Conservation (phyloP, 2,888 invertebrate species). For the Cantharis lateralis region DNA sequence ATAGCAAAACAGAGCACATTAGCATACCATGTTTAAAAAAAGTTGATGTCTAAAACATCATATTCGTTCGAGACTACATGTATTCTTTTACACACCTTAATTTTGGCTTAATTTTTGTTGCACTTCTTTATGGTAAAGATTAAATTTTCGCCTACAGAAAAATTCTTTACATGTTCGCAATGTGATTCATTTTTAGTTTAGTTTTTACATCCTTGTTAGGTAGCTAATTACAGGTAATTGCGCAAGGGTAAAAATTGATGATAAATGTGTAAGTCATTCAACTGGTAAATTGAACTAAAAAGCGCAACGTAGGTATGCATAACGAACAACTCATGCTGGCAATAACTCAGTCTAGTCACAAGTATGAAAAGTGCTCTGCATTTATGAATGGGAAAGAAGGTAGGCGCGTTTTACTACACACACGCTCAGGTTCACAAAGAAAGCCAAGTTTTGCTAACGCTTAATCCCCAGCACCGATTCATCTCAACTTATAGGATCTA, state of each 20-base stretch:
- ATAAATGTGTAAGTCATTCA: background rate
- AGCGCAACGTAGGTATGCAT: background rate
- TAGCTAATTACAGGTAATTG: background rate
- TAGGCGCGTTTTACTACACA: slow-evolving; percentile 35
- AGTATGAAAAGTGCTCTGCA: slow-evolving; percentile 36
- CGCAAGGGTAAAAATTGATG: slow-evolving; percentile 9
- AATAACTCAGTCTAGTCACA: slow-evolving; percentile 32
- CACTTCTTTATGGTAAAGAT: slow-evolving; percentile 26
- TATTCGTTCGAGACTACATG: slow-evolving; percentile 9
- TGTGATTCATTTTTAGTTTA: slow-evolving; percentile 20
- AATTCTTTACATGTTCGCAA: slow-evolving; percentile 22
- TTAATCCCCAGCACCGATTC: slow-evolving; percentile 1
- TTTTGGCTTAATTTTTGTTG: slow-evolving; percentile 25
- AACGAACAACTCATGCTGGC: slow-evolving; percentile 11
- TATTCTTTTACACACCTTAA: slow-evolving; percentile 27
- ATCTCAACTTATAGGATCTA: background rate
- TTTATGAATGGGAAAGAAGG: slow-evolving; percentile 39
- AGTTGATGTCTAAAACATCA: slow-evolving; percentile 13
- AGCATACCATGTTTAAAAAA: slow-evolving; percentile 8
- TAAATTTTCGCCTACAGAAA: slow-evolving; percentile 26
- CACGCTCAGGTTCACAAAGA: slow-evolving; percentile 15
- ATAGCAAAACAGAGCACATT: slow-evolving; percentile 8
- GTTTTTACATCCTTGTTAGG: slow-evolving; percentile 1
- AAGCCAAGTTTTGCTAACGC: slow-evolving; percentile 30
- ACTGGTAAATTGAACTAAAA: background rate